Percentiles rank a stretch among this genome's conserved stretches.
These are phyloP conservation scores for Drosophila setosimentum DNA, from an alignment of 2,888 invertebrate species.

Conservation along the genomic window DNA sequence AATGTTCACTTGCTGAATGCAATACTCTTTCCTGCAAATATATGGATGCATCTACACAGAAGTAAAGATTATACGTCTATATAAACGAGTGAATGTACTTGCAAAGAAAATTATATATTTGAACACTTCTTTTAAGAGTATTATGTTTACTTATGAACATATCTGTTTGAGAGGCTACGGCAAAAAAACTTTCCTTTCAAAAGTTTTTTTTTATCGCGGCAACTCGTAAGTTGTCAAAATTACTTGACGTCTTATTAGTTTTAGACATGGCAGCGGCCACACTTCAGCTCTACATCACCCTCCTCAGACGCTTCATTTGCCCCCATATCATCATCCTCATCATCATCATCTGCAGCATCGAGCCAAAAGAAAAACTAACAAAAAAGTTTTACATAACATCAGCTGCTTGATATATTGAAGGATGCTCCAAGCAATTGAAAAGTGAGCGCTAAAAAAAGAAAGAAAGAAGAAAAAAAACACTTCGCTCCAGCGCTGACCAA, in stretches of 20 bases:
- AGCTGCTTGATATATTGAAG: slow-evolving; percentile 64
- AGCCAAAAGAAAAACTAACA: slow-evolving; percentile 35
- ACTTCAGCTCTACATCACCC: slow-evolving; percentile 42
- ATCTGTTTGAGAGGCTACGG: slow-evolving; percentile 3
- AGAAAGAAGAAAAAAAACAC: slow-evolving; percentile 34
- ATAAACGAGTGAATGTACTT: not conserved
- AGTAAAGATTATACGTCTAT: not conserved
- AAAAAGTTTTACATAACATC: slow-evolving; percentile 63
- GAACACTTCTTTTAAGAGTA: slow-evolving; percentile 3
- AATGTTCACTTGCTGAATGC: not conserved
- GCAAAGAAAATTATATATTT: slow-evolving; percentile 6
- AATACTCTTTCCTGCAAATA: not conserved
- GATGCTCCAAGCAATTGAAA: slow-evolving; percentile 63
- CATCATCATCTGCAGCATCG: slow-evolving; percentile 12
- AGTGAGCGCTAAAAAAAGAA: slow-evolving; percentile 72
- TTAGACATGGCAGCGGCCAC: slow-evolving; percentile 48
- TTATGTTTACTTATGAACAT: slow-evolving; percentile 10
- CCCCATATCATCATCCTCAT: not conserved
- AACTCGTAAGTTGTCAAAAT: slow-evolving; percentile 73
- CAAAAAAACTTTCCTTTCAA: slow-evolving; percentile 44
- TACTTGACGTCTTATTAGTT: slow-evolving; percentile 81
- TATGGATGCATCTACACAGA: not conserved
- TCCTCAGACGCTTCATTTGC: slow-evolving; percentile 16
- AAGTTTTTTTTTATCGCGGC: slow-evolving; percentile 37
- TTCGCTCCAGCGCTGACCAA: slow-evolving; percentile 62